Evolutionary conservation across 1,140 invertebrate species (phyloP).

Genomic region (Colletes gigas): DNA sequence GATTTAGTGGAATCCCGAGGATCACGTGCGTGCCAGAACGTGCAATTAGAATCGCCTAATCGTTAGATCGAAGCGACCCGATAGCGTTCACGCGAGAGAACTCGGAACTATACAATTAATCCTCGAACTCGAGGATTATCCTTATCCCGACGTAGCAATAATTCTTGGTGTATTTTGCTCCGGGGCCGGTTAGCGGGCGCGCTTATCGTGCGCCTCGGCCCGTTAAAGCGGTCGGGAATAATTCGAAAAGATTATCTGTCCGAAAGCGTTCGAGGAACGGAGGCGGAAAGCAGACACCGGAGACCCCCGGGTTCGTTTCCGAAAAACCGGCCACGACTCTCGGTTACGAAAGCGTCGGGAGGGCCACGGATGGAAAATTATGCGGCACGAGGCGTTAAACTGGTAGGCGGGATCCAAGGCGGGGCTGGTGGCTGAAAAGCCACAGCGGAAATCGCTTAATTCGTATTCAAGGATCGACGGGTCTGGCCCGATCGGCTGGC

Average conservation of each 20-base stretch:
- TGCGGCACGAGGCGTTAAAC: not conserved
- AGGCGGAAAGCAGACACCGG: no score
- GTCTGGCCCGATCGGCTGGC: conserved; percentile 58
- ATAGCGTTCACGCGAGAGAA: conserved; percentile 55
- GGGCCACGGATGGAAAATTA: not conserved
- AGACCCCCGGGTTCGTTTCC: no score
- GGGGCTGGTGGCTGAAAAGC: not conserved
- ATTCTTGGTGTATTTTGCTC: conserved; percentile 44
- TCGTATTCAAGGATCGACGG: conserved; percentile 67
- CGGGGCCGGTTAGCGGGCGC: not conserved
- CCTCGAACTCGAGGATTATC: conserved; percentile 49
- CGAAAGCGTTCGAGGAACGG: not conserved
- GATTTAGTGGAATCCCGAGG: not conserved
- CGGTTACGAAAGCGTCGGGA: no score
- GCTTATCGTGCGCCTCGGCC: conserved; percentile 11
- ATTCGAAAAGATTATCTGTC: conserved; percentile 35
- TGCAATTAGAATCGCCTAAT: conserved; percentile 51
- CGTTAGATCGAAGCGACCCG: conserved; percentile 41
- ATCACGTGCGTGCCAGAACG: conserved; percentile 46
- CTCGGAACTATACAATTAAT: conserved; percentile 50
- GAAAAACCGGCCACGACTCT: not conserved
- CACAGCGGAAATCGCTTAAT: conserved; percentile 42
- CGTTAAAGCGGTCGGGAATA: conserved; percentile 12
- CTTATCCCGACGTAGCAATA: conserved; percentile 38
- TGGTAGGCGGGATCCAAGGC: not conserved